phyloP scores from a whole-genome alignment of 1,140 invertebrate species.

The Neodiprion pinetum region DNA sequence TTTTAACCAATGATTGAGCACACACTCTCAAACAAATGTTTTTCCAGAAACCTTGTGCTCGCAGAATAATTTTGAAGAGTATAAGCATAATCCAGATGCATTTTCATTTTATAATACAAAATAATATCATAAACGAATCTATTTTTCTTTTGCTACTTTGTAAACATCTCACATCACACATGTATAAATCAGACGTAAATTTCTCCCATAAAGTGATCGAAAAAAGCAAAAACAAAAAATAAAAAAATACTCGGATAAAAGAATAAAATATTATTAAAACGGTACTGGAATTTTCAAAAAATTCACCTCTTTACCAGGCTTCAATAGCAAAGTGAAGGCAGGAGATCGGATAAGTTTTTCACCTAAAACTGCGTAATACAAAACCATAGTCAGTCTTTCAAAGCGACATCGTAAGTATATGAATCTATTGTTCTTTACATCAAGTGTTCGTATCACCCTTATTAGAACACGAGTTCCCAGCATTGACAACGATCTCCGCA shows the following conservation, averaged over 20 bases:
- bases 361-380: neutral
- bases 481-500: constrained; percentile 36
- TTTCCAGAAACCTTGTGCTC: no score
- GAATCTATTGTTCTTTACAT: neutral
- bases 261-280: neutral
- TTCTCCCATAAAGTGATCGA: neutral
- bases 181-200: neutral
- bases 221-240: neutral
- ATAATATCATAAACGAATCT: no score
- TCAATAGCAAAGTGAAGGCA: neutral
- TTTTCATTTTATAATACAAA: no score
- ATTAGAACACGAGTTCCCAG: neutral
- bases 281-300: no score
- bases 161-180: neutral
- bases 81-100: no score
- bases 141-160: no score
- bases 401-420: neutral
- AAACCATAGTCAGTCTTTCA: constrained; percentile 1
- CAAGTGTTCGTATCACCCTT: neutral
- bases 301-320: neutral
- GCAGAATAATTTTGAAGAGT: no score
- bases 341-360: neutral
- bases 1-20: no score
- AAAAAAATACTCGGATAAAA: neutral
- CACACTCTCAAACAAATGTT: no score